Conservation (phyloP, 2,797 vertebrate species). For the Discoglossus pictus region DNA sequence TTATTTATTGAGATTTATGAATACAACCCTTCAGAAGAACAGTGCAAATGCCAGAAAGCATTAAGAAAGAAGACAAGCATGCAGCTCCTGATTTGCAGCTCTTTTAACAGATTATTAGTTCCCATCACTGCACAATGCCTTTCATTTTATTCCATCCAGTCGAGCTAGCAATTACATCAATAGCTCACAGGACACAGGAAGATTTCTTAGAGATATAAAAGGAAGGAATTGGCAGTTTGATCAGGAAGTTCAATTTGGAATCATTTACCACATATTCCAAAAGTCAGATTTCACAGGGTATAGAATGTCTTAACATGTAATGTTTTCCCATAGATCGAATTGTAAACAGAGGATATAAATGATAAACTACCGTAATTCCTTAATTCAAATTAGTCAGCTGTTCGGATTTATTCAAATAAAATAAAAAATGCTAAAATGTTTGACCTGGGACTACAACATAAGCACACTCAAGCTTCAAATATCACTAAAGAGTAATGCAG, state of each 20-base stretch:
- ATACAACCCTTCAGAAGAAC: slow-evolving; percentile 24
- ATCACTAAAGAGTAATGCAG: too few species aligned
- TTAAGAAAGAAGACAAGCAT: slow-evolving; percentile 28
- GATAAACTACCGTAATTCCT: too few species aligned
- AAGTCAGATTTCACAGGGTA: slow-evolving; percentile 10
- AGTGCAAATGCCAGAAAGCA: slow-evolving; percentile 26
- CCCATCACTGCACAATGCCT: slow-evolving; percentile 47
- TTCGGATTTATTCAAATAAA: too few species aligned
- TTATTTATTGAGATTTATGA: slow-evolving; percentile 17
- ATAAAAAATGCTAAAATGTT: too few species aligned
- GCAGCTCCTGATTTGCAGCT: slow-evolving; percentile 38
- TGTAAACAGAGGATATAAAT: slow-evolving; percentile 7
- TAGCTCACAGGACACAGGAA: slow-evolving; percentile 22
- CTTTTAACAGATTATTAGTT: slow-evolving; percentile 39
- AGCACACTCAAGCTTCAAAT: too few species aligned
- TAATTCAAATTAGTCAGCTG: slow-evolving; percentile 19
- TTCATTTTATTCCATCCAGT: slow-evolving; percentile 41
- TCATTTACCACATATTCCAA: slow-evolving; percentile 11
- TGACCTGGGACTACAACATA: too few species aligned
- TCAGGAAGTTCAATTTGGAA: slow-evolving; percentile 48
- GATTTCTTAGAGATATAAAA: slow-evolving; percentile 33
- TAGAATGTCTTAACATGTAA: too few species aligned
- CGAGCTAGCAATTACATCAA: slow-evolving; percentile 36
- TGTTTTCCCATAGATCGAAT: slow-evolving; percentile 22
- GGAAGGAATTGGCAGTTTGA: slow-evolving; percentile 43